Base-by-base conservation (phyloP, 2,797 vertebrate genomes). In the Lates japonicus region DNA sequence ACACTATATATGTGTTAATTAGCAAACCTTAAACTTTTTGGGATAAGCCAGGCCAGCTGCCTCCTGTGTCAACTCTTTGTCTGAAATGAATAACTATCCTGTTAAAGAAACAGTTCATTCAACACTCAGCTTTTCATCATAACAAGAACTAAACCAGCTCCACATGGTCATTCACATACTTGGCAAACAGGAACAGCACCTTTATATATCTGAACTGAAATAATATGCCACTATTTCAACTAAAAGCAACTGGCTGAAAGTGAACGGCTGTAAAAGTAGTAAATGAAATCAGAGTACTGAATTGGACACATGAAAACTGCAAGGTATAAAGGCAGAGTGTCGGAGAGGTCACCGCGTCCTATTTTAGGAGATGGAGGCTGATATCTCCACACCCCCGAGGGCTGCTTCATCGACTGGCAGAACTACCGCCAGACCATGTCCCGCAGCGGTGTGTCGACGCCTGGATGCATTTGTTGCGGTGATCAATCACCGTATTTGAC, bases 341-440 rank as follows among this genome's bases (percentile, higher is more conserved):
- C 42, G 46, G 29, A 72, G 83, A 88, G 83, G 85, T 90, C 83
- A 83, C 31, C 0, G 69, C 2, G 85, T 86, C 87, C 84, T 86
- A 13, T 88, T 81, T 89, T n/a, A 57, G 22, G 78, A 85, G 86
- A 85, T 73, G 64, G 63, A 57, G 58, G 76, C 70, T 75, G 84
- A 88, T 86, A 87, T 87, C 76, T 70, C 57, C 65, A 52, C 81
- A 78, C n/a, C n/a, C 72, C 67, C 62, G 63, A 39, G 66, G 65
- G 86, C 55, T 58, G 68, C 76, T 74, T 76, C n/a, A 63, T 77
- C 39, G 33, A 60, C 78, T 42, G 71, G 70, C 69, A 61, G 70
- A 62, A 52, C 73, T 80, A 49, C 78, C 31, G 44, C 51, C 76
- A 13, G 33, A 72, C 54, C 81, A 61, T 39, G 31, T 77, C 70